Percentiles rank a stretch among this genome's conserved stretches.
Evolutionary conservation across 2,797 vertebrate genomes (phyloP).

Genomic region (Crypturellus tataupa): DNA sequence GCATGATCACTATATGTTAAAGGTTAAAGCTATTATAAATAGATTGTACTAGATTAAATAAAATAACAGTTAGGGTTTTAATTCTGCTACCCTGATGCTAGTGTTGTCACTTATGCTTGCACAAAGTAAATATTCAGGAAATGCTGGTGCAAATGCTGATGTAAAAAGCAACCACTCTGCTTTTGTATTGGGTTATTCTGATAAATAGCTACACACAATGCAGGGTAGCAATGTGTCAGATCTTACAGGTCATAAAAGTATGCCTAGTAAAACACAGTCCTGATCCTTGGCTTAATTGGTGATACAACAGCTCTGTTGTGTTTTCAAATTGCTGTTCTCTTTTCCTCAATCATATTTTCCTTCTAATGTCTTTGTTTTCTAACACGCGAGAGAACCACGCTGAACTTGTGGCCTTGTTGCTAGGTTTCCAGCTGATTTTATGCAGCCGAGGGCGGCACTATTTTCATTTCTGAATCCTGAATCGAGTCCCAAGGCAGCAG

Average conservation of each 20-base stretch:
- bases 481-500: slow-evolving; percentile 64
- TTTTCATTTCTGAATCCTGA: slow-evolving; percentile 61
- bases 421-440: slow-evolving; percentile 72
- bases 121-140: background rate
- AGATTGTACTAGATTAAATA: too few relatives aligned
- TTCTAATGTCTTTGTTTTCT: slow-evolving; percentile 33
- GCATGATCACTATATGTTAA: background rate
- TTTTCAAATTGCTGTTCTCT: slow-evolving; percentile 14
- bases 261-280: background rate
- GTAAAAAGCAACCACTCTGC: background rate
- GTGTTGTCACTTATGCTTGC: background rate
- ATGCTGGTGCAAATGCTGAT: background rate
- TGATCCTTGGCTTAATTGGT: background rate
- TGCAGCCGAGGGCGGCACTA: slow-evolving; percentile 44
- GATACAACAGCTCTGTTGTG: background rate
- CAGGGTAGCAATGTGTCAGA: background rate
- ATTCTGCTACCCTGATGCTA: background rate
- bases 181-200: background rate
- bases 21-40: background rate
- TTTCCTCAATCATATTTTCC: slow-evolving; percentile 18
- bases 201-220: background rate
- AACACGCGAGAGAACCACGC: slow-evolving; percentile 28
- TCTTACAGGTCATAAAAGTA: background rate
- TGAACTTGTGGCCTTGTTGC: slow-evolving; percentile 64
- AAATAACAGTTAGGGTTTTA: background rate